Base-by-base conservation (phyloP, 2,113 vertebrate species). In the Arenaria interpres region DNA sequence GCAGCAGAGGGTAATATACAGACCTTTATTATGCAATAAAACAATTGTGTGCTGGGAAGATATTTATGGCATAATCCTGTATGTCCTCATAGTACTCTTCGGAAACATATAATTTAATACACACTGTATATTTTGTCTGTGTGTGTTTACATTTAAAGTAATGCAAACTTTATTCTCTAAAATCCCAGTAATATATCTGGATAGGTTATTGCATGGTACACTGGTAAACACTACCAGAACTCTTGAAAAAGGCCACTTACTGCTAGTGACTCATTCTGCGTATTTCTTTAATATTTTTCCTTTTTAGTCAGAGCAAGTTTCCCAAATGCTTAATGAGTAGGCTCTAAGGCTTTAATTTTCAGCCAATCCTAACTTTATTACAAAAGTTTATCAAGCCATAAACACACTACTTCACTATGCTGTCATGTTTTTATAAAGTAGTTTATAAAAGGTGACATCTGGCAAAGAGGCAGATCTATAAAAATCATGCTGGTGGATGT, bases 361-460 rank as follows among this genome's bases (percentile, higher is more conserved):
- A 96, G 72, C 92, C 96, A 93, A 95, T 97, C 96, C 93, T 92
- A 97, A 97, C 89, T 98, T 98, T 97, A 98, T 98, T 97, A 97
- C 96, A 90, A 96, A 98, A 98, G 98, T 98, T 98, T 98, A 98
- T 98, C 98, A 98, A 98, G 97, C 96, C 95, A 97, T 98, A 98
- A 98, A 98, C 97, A 97, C 85, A 96, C 90, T 83, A 91, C 95
- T 97, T 97, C 96, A 82, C 93, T 94, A 95, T 9, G 18, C 90
- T 97, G 98, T 98, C 97, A 96, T 98, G 97, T 97, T 97, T 98
- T 98, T 98, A 97, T 97, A 98, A 98, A 98, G 97, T 97, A 98
- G 98, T 98, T 98, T 98, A 98, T 98, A 98, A 98, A 98, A 98
- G 97, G 94, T 98, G 98, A 98, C 98, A 98, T 98, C 98, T 98